Evolutionary conservation across 2,113 vertebrate genomes (phyloP), one percentile per base, ranked within the genome.

Genomic region (Nyctibius bracteatus): DNA sequence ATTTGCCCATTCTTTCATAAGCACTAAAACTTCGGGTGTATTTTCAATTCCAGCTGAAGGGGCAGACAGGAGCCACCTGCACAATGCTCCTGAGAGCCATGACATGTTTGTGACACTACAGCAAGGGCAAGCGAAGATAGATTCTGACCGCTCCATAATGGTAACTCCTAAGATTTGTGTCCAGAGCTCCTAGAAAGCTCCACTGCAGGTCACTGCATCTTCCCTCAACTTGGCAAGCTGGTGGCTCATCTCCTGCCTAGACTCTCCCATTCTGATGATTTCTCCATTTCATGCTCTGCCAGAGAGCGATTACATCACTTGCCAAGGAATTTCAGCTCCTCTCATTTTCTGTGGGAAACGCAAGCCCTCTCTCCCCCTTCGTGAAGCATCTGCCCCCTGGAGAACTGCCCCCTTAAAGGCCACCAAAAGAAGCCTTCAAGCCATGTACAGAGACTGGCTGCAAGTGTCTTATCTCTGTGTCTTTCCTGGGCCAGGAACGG

Each of bases 31-130:
- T 88, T 73, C 25, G 49, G 70, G 35, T 71, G 31, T 44, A 14
- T 87, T 94, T 94, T 81, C 77, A 82, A 7, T 62, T 73, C 54
- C 66, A 71, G 78, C 54, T 68, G 58, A 71, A 94, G 49, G 21
- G 44, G 46, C 84, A 79, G 77, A 82, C 61, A 89, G 77, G 21
- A 97, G 86, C 73, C 91, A 93, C 95, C 95, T 92, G 83, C 65
- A 54, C 61, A 46, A 41, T 3, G 57, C 67, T 84, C 59, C 80
- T 70, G 55, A 52, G 23, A 91, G 88, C 49, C 31, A 39, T 6
- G 63, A 63, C 7, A 15, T 20, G 68, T 83, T 81, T 66, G 68
- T 92, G 78, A 79, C 81, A 90, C 61, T 27, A 25, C 33, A 75
- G 68, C 54, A 73, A 85, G 54, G 20, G 20, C 4, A 12, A 46